Evolutionary conservation across 1,140 invertebrate genomes (phyloP).

Genomic region (Hypsibius dujardini): DNA sequence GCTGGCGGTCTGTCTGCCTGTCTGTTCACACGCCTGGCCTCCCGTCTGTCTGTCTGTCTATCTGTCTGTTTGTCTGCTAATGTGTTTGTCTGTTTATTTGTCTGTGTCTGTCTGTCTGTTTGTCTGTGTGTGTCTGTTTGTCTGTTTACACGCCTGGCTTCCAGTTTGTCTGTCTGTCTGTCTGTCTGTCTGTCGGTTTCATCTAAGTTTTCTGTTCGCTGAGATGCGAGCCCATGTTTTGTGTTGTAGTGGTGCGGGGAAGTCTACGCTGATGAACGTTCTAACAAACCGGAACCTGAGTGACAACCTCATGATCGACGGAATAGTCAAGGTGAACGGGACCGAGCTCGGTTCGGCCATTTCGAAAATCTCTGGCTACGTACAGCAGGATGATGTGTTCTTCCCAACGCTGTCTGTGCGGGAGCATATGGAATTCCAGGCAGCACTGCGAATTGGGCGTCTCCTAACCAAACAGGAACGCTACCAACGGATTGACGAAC

Average conservation of each 20-base stretch:
- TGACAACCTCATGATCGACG: conserved; percentile 26
- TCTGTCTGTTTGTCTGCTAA: no score
- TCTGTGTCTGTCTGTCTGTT: no score
- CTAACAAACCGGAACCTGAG: conserved; percentile 27
- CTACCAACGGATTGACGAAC: not conserved
- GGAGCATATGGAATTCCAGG: conserved; percentile 36
- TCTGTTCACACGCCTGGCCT: no score
- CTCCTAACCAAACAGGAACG: conserved; percentile 5
- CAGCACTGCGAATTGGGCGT: conserved; percentile 20
- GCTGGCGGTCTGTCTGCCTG: no score
- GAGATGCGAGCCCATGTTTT: no score
- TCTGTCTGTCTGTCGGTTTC: no score
- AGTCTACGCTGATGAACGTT: conserved; percentile 30
- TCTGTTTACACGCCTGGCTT: no score
- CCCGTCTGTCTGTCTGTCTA: no score
- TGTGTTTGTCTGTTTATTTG: no score
- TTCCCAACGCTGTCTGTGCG: conserved; percentile 35
- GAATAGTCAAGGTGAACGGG: conserved; percentile 28
- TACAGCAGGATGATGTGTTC: conserved; percentile 39
- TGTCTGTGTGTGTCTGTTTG: no score
- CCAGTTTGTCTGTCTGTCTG: no score
- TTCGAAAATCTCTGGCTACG: conserved; percentile 34
- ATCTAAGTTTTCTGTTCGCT: no score
- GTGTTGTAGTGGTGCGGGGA: conserved; percentile 30
- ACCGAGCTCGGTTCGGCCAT: conserved; percentile 25